Percentiles rank a stretch among this genome's conserved stretches.
These are phyloP conservation scores for Trichopria drosophilae DNA, from an alignment of 2,888 invertebrate species.

Conservation along the genomic window DNA sequence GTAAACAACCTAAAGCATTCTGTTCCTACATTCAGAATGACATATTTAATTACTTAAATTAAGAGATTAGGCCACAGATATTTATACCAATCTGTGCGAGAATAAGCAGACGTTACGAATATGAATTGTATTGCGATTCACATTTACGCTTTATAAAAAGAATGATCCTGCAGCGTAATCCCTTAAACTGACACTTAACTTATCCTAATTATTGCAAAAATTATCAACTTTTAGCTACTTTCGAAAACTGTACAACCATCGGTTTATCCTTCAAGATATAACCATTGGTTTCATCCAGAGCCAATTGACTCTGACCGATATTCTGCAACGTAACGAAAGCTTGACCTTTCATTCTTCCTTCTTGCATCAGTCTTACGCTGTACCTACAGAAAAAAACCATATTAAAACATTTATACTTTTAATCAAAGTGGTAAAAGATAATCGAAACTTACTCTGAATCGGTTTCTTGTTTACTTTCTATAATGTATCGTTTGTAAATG, in stretches of 20 bases:
- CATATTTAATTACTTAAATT: too few species aligned
- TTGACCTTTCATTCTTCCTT: slow-evolving; percentile 95
- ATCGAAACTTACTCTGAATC: slow-evolving; percentile 33
- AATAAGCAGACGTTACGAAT: too few species aligned
- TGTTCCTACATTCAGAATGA: too few species aligned
- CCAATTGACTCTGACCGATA: slow-evolving; percentile 70
- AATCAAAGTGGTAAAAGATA: slow-evolving; percentile 1
- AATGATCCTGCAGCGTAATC: too few species aligned
- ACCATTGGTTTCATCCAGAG: slow-evolving; percentile 84
- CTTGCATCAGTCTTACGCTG: slow-evolving; percentile 83
- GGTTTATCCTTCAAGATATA: slow-evolving; percentile 85
- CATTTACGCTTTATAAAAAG: too few species aligned
- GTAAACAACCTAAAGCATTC: too few species aligned
- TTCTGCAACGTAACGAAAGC: slow-evolving; percentile 86
- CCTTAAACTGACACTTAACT: too few species aligned
- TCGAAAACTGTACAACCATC: slow-evolving; percentile 86
- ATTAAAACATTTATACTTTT: slow-evolving; percentile 39
- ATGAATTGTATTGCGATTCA: too few species aligned
- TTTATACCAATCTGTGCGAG: too few species aligned
- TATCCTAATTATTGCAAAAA: too few species aligned
- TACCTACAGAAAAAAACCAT: slow-evolving; percentile 56
- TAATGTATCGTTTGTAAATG: slow-evolving; percentile 73
- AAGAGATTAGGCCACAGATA: too few species aligned
- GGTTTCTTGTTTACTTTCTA: slow-evolving; percentile 51
- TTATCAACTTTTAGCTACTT: slow-evolving; percentile 48